Base-by-base conservation (phyloP, 2,113 vertebrate genomes). In the Trogon surrucura region DNA sequence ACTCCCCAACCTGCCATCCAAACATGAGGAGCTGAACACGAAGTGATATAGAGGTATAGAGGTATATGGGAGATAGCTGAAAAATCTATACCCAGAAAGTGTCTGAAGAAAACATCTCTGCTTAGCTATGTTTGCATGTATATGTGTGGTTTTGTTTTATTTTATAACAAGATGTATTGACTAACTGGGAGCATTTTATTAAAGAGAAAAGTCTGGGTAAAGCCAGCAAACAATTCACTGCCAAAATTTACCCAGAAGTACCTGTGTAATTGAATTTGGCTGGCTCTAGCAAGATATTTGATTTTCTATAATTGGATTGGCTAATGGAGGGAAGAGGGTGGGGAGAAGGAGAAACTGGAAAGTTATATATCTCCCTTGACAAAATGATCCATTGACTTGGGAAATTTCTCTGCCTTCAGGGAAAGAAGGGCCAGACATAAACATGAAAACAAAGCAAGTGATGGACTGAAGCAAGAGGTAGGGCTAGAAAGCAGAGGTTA, bases 221-320 rank as follows among this genome's bases (percentile, higher is more conserved):
- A 94, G 78, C 74, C 22, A 96, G 86, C 71, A 96, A 93, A 95
- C 90, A 95, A 88, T 91, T 97, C 96, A 92, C 91, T 97, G 96
- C 96, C 97, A 97, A 97, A 96, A 96, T 96, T 91, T 95, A 96
- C 96, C 96, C 94, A 97, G 96, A 96, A 94, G 93, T 96, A 96
- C 92, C 88, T 92, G 75, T 92, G 84, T 97, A 97, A 97, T 97
- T 97, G 92, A 97, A 96, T 97, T 97, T 95, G 92, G 91, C 88
- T 10, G 14, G 67, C 91, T 94, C 84, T 93, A 96, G 95, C 93
- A 95, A 95, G 92, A 95, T 94, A 97, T 97, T 97, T 96, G 95
- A 97, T 97, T 97, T 97, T 97, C 90, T 95, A 94, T 97, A 97
- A 97, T 96, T 97, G 93, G 96, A 97, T 97, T 97, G 97, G 93